Evolutionary conservation across 2,888 invertebrate species (phyloP).

Genomic region (Stenoptilia bipunctidactyla): DNA sequence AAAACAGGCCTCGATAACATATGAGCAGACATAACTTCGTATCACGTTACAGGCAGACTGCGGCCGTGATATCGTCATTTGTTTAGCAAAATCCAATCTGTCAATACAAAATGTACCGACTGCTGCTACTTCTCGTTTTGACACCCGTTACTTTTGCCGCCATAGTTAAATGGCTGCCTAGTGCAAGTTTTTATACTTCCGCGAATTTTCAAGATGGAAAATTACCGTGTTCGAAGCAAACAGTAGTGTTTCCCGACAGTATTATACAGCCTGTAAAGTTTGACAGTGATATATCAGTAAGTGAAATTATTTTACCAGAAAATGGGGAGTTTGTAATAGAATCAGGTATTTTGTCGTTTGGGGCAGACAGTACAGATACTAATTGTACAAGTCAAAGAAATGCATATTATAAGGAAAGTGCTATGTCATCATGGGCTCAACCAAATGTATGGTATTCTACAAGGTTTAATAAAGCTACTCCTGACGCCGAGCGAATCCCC

Average conservation of each 20-base stretch:
- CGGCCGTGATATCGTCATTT: constrained; percentile 25
- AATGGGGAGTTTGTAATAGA: constrained; percentile 44
- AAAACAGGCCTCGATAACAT: constrained; percentile 23
- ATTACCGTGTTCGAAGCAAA: constrained; percentile 50
- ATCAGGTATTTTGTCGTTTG: constrained; percentile 34
- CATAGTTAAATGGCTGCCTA: constrained; percentile 47
- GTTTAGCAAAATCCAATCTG: constrained; percentile 22
- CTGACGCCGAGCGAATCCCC: constrained; percentile 58
- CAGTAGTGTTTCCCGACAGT: constrained; percentile 42
- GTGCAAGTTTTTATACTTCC: constrained; percentile 41
- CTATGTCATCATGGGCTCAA: constrained; percentile 40
- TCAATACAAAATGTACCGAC: constrained; percentile 10
- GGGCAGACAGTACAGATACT: constrained; percentile 27
- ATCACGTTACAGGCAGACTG: constrained; percentile 38
- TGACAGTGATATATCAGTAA: constrained; percentile 27
- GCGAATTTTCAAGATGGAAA: constrained; percentile 39
- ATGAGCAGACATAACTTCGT: constrained; percentile 38
- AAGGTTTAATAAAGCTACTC: constrained; percentile 54
- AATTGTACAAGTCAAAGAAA: constrained; percentile 31
- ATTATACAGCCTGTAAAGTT: constrained; percentile 32
- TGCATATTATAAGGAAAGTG: constrained; percentile 36
- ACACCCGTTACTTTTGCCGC: constrained; percentile 25
- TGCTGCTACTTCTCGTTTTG: constrained; percentile 17
- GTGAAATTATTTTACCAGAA: constrained; percentile 42
- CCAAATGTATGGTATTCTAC: constrained; percentile 53